Evolutionary conservation across 2,888 invertebrate genomes (phyloP), one percentile per base, ranked within the genome.

Genomic region (Drosophila stalkeri): DNA sequence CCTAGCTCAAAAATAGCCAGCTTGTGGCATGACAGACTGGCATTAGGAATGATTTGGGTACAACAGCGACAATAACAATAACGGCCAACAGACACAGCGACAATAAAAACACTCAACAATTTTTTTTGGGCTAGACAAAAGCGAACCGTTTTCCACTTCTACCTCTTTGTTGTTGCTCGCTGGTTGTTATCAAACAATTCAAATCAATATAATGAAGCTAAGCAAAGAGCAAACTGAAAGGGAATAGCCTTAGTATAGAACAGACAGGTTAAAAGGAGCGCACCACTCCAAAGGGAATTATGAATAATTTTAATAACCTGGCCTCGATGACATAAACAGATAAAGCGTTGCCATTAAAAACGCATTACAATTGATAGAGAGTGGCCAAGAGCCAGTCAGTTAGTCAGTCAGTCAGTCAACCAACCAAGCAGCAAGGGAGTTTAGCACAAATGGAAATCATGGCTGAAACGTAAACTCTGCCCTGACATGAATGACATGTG

Each of bases 351-450:
- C 79, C 87, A 87, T 89, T 85, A 89, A 89, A 89, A 87, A 86
- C 81, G 81, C 82, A 86, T 87, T 89, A 89, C 78, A 88, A 85
- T 83, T 85, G 82, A 83, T 83, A 85, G 75, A 75, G 65, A 56
- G 56, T 70, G 65, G 62, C 64, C 71, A 63, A 65, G 44, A 57
- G 61, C 41, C 37, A 44, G 59, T 2, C 27, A 43, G 20, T 7
- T 23, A 63, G 31, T 39, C 37, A 44, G 59, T 2, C 27, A 43
- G 20, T 7, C 46, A 63, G 31, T 39, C 46, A 20, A 8, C 7
- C 12, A 49, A 12, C 12, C 23, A 57, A 41, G 27, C 27, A 27
- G 27, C 54, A 27, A 37, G 27, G 68, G 46, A 62, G 64, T 37
- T n/a, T 2, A 41, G 60, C 47, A 23, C 37, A 77, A 43, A 75